These are phyloP conservation scores for Aporrectodea caliginosa DNA, from an alignment of 1,140 invertebrate genomes.

Conservation along the genomic window DNA sequence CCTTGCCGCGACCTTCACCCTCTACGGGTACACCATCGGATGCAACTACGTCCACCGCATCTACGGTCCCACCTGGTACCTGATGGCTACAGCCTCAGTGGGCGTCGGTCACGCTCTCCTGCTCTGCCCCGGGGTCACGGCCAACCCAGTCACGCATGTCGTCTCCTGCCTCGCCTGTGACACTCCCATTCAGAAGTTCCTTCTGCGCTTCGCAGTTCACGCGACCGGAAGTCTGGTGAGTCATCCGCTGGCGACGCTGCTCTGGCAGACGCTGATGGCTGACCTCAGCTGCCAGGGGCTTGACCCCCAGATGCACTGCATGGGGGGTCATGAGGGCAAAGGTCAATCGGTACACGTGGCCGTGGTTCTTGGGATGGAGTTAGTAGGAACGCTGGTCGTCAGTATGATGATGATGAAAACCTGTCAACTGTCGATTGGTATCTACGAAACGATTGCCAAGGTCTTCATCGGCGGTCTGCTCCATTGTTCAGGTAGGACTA, in stretches of 20 bases:
- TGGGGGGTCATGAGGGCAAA: neutral
- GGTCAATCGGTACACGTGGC: neutral
- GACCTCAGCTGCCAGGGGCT: neutral
- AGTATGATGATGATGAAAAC: neutral
- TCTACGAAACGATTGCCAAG: neutral
- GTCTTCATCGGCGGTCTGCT: neutral
- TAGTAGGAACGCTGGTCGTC: neutral
- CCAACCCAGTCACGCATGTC: too few relatives aligned
- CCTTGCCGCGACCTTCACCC: neutral
- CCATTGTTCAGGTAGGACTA: neutral
- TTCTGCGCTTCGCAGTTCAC: neutral
- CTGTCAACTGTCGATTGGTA: neutral
- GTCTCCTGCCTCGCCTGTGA: neutral
- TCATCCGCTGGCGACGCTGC: neutral
- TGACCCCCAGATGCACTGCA: neutral
- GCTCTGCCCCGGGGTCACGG: neutral
- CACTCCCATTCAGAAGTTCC: neutral
- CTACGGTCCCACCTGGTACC: neutral
- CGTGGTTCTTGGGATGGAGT: neutral
- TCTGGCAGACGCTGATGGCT: neutral
- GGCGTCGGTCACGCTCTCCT: neutral
- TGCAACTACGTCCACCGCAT: neutral
- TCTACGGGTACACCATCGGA: neutral
- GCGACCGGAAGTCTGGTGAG: neutral
- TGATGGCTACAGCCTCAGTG: neutral